Percentiles rank a stretch among this genome's conserved stretches.
These are phyloP conservation scores for Stenchaetothrips biformis DNA, from an alignment of 2,888 invertebrate species.

Conservation along the genomic window DNA sequence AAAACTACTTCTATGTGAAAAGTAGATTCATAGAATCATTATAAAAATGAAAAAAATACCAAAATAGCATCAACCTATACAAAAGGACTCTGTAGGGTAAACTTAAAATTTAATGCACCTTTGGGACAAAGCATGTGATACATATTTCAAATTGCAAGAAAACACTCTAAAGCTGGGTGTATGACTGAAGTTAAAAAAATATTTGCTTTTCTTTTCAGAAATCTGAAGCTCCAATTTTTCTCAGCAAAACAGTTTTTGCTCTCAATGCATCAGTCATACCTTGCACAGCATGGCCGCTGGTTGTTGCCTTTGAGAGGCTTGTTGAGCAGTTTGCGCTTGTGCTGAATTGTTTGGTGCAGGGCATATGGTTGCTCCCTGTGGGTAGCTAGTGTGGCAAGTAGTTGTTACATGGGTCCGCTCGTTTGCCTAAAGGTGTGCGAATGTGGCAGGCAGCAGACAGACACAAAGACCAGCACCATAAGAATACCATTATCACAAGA, in stretches of 20 bases:
- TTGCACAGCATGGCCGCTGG: constrained; percentile 10
- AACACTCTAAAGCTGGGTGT: too few relatives aligned
- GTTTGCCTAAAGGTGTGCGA: neutral
- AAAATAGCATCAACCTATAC: neutral
- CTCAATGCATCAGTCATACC: neutral
- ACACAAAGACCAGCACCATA: constrained; percentile 12
- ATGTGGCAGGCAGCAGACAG: constrained; percentile 20
- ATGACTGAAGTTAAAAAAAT: neutral
- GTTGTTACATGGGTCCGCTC: constrained; percentile 12
- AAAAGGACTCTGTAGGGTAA: neutral
- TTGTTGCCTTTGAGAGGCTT: neutral
- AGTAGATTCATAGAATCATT: neutral
- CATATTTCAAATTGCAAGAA: too few relatives aligned
- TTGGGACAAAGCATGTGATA: too few relatives aligned
- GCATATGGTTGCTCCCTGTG: neutral
- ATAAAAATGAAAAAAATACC: neutral
- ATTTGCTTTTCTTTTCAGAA: neutral
- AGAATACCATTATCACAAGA: neutral
- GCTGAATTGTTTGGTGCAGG: constrained; percentile 12
- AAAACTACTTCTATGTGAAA: neutral
- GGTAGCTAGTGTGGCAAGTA: constrained; percentile 7
- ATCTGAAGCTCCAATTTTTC: neutral
- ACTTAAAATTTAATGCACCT: neutral
- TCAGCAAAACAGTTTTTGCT: neutral
- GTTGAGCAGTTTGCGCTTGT: neutral